Evolutionary conservation across 2,888 invertebrate genomes (phyloP).

Genomic region (Agrotis ipsilon): DNA sequence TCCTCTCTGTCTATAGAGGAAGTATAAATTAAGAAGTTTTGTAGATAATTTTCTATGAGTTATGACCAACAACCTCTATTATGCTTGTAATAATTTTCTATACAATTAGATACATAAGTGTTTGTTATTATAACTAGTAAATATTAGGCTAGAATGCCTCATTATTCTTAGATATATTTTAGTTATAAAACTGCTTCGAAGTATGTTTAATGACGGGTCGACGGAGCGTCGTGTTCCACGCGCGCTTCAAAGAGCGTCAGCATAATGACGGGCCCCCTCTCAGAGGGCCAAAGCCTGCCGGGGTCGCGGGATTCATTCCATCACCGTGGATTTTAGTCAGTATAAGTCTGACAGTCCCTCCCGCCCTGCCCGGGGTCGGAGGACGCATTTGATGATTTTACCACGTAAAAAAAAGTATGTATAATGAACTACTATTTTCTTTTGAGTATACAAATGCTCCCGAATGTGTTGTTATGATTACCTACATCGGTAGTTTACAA

Average conservation of each 20-base stretch:
- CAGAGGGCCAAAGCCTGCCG: no score
- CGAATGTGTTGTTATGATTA: slow-evolving; percentile 20
- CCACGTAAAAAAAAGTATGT: no score
- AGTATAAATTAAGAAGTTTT: slow-evolving; percentile 54
- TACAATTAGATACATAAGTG: slow-evolving; percentile 16
- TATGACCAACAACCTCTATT: slow-evolving; percentile 6
- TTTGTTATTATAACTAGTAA: slow-evolving; percentile 19
- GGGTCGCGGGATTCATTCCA: no score
- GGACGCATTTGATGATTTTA: no score
- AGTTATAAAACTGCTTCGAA: slow-evolving; percentile 17
- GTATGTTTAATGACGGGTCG: slow-evolving; percentile 13
- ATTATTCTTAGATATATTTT: slow-evolving; percentile 38
- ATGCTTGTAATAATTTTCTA: slow-evolving; percentile 12
- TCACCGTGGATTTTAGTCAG: no score
- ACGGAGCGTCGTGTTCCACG: no score
- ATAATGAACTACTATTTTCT: not conserved
- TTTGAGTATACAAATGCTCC: slow-evolving; percentile 13
- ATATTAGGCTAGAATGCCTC: slow-evolving; percentile 11
- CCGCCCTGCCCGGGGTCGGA: no score
- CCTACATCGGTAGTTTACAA: slow-evolving; percentile 38
- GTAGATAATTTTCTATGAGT: slow-evolving; percentile 27
- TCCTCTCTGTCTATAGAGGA: slow-evolving; percentile 60
- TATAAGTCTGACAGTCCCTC: no score
- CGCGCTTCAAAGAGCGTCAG: no score
- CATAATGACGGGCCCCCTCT: no score